Evolutionary conservation across 2,113 vertebrate genomes (phyloP).

Genomic region (Sula dactylatra): DNA sequence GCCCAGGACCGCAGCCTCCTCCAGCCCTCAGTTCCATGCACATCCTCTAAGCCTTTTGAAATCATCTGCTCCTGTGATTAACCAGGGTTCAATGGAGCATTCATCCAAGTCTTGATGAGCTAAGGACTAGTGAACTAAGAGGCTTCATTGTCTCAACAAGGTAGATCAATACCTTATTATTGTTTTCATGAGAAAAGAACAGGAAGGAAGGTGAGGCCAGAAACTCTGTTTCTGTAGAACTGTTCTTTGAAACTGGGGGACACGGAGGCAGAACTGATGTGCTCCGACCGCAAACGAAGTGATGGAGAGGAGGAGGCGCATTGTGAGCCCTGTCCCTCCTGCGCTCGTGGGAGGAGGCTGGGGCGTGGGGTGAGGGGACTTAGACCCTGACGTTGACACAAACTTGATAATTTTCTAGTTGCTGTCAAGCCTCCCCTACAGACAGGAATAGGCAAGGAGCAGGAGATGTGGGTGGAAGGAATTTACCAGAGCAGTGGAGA

Average conservation of each 20-base stretch:
- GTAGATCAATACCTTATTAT: constrained; percentile 25
- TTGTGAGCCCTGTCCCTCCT: background rate
- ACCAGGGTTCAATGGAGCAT: background rate
- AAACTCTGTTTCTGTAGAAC: background rate
- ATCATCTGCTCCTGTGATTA: background rate
- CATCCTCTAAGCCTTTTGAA: background rate
- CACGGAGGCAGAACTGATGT: background rate
- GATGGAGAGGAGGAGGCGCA: background rate
- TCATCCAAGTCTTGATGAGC: background rate
- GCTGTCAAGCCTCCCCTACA: background rate
- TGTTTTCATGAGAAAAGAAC: background rate
- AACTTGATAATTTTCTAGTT: background rate
- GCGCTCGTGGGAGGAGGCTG: background rate
- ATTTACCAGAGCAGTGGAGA: background rate
- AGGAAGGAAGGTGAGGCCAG: background rate
- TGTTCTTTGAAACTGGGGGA: background rate
- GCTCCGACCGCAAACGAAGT: accelerated
- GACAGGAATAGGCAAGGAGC: background rate
- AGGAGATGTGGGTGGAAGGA: background rate
- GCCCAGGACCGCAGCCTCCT: background rate
- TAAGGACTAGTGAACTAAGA: constrained; percentile 23
- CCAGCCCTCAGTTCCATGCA: background rate
- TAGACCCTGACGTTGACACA: background rate
- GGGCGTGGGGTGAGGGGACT: background rate
- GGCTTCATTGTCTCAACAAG: background rate